phyloP scores from a whole-genome alignment of 1,140 invertebrate species.

The Aphis gossypii region DNA sequence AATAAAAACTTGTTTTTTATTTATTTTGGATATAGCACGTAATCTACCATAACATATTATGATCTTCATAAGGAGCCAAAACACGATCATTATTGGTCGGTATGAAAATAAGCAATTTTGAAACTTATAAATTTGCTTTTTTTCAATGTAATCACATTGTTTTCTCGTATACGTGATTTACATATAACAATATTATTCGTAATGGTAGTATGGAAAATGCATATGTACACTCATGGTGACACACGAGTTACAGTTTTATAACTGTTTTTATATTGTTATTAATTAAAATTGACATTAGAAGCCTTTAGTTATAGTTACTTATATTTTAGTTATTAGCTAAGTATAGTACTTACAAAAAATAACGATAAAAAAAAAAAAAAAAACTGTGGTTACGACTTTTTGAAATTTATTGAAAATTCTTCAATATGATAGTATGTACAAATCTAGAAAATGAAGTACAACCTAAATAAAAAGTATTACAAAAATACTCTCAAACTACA shows the following conservation, averaged over 20 bases:
- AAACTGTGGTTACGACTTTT: background rate
- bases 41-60: background rate
- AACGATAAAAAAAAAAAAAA: too few species aligned
- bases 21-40: background rate
- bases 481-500: background rate
- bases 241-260: background rate
- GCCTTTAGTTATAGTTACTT: too few species aligned
- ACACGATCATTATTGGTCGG: background rate
- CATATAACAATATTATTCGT: background rate
- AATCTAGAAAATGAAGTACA: background rate
- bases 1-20: background rate
- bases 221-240: too few species aligned
- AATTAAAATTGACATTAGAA: too few species aligned
- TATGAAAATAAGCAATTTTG: background rate
- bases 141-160: background rate
- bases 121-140: background rate
- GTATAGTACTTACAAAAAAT: background rate
- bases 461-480: background rate
- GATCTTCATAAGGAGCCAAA: background rate
- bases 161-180: background rate
- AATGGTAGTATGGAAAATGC: background rate
- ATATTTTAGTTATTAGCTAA: background rate
- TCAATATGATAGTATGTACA: background rate
- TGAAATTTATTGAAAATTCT: background rate
- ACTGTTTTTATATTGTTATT: background rate